These are phyloP conservation scores for Thymelicus lineola DNA, from an alignment of 2,888 invertebrate genomes.

Conservation along the genomic window DNA sequence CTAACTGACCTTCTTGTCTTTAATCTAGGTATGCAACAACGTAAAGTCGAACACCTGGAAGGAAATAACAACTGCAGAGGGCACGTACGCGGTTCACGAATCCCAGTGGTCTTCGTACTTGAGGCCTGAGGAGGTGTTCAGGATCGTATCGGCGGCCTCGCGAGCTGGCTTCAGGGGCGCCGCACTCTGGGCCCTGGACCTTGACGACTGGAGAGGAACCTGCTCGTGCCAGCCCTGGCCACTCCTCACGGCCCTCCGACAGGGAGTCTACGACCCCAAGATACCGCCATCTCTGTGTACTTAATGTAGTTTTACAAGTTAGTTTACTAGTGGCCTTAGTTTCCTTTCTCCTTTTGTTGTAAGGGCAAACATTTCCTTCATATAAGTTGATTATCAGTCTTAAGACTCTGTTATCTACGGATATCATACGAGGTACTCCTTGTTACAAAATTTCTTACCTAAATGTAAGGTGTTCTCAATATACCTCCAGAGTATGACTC, in stretches of 20 bases:
- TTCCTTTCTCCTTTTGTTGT: background rate
- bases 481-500: conserved; percentile 10
- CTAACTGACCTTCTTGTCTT: background rate
- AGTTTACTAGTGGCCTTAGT: background rate
- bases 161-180: conserved; percentile 88
- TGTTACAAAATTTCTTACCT: background rate
- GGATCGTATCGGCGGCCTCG: conserved; percentile 86
- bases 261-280: conserved; percentile 66
- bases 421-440: background rate
- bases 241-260: conserved; percentile 86
- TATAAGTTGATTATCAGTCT: too few species aligned
- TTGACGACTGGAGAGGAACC: conserved; percentile 90
- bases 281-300: conserved; percentile 58
- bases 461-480: background rate
- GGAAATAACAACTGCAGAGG: conserved; percentile 85
- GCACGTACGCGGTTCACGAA: conserved; percentile 89
- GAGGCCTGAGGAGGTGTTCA: conserved; percentile 86
- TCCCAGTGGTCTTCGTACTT: conserved; percentile 93
- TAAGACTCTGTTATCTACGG: too few species aligned
- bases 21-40: conserved; percentile 84
- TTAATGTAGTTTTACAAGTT: conserved; percentile 14
- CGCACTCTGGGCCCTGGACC: conserved; percentile 91
- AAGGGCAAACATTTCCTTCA: background rate
- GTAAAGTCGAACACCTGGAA: conserved; percentile 86
- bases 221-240: conserved; percentile 90